Percentiles rank a stretch among this genome's conserved stretches.
Evolutionary conservation across 2,888 invertebrate species (phyloP).

Genomic region (Lepidochitona cinerea): DNA sequence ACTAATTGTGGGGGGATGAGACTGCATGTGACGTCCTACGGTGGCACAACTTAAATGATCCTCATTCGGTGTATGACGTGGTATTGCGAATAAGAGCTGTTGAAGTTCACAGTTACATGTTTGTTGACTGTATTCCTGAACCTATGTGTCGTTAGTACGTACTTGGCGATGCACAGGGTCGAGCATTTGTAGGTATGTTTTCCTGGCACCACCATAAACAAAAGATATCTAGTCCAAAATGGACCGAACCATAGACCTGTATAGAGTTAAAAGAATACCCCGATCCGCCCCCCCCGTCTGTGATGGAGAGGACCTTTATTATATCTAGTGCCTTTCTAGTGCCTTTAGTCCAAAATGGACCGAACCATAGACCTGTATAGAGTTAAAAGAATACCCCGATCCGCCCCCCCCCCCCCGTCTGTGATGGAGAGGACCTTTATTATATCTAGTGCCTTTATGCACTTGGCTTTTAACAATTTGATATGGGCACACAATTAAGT

Average conservation of each 20-base stretch:
- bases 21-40: no score
- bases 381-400: neutral
- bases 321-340: no score
- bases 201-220: conserved; percentile 5
- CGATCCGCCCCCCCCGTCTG: neutral
- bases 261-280: neutral
- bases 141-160: no score
- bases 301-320: neutral
- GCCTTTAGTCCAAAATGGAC: no score
- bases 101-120: no score
- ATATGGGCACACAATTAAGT: neutral
- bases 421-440: neutral
- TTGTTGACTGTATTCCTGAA: no score
- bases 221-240: conserved; percentile 6
- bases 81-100: no score
- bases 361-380: conserved; percentile 3
- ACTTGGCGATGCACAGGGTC: conserved; percentile 2
- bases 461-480: neutral
- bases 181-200: neutral
- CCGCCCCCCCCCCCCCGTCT: neutral
- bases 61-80: no score
- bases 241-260: neutral
- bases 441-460: neutral
- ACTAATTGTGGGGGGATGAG: no score
- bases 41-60: no score